Evolutionary conservation across 2,113 vertebrate species (phyloP), one percentile per base, ranked within the genome.

Genomic region (Bathybates hornii): DNA sequence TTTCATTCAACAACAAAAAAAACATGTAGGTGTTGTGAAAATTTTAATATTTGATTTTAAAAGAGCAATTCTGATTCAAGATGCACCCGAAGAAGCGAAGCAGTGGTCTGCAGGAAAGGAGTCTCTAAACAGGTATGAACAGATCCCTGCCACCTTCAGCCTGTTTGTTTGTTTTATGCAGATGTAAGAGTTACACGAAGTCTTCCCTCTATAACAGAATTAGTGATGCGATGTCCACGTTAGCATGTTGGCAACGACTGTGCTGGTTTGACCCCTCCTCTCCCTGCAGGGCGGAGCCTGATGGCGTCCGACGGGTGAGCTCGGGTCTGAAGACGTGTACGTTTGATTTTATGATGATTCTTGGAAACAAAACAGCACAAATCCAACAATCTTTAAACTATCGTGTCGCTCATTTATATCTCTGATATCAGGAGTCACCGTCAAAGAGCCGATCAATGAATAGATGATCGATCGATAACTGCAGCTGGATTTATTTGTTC

Each of bases 1-100:
- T 61, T 16, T 34, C 0, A 34, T 19, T 61, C 0, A 17, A 17
- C 24, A 24, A 24, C 21, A 61, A 61, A 17, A 0, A 19, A 53
- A 53, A 21, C 52, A 61, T 2, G 8, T 19, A 61, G 16, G 29
- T 59, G 24, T 2, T 14, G 24, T 6, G 27, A 2, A 61, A 61
- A 61, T 61, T 17, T 17, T 9, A 61, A 61, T 61, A 32, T 61
- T 61, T 32, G 14, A 61, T 61, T 57, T 59, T 59, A 29, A 61
- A 61, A 61, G 57, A 61, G 14, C 27, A 61, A 32, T 61, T 63
- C 32, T 34, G 29, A 19, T 19, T 63, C 9, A 19, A 63, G 29
- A 66, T 66, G 61, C 2, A n/a, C 61, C 17, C 7, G 32, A 36
- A 66, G 61, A 66, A n/a, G 17, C 12, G 32, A 34, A 36, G 61